Conservation (phyloP, 2,888 invertebrate genomes). For the Latheticus oryzae region DNA sequence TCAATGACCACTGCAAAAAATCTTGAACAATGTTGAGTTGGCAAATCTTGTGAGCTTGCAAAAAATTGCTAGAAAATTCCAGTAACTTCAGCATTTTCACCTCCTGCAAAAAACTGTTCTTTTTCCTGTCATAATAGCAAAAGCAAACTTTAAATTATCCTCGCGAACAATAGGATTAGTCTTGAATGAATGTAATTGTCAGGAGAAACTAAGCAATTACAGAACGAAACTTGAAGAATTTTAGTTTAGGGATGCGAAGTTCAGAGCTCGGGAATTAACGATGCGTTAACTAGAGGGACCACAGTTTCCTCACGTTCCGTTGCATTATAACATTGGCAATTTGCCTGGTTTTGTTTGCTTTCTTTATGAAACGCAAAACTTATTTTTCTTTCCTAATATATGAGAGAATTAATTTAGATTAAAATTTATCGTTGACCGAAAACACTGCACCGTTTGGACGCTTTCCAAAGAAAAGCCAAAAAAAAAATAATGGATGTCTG, state of each 20-base stretch:
- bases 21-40: too few species aligned
- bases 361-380: constrained; percentile 2
- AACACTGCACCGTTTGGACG: constrained; percentile 1
- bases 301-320: constrained; percentile 9
- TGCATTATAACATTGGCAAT: constrained; percentile 23
- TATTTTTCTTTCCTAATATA: constrained; percentile 1
- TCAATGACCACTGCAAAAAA: too few species aligned
- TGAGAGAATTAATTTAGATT: constrained; percentile 6
- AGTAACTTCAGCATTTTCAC: too few species aligned
- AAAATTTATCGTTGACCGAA: constrained; percentile 9
- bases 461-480: constrained; percentile 11
- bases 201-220: constrained; percentile 56
- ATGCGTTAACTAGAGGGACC: constrained; percentile 21
- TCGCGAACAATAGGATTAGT: constrained; percentile 58
- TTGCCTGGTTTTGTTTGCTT: constrained; percentile 23
- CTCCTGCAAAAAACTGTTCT: too few species aligned
- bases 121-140: too few species aligned
- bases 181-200: constrained; percentile 59
- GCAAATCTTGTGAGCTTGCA: too few species aligned
- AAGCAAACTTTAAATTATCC: constrained; percentile 58
- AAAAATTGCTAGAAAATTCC: too few species aligned
- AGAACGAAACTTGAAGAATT: constrained; percentile 43
- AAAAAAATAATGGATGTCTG: constrained; percentile 18
- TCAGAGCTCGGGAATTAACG: constrained; percentile 23
- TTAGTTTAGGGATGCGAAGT: constrained; percentile 30